Evolutionary conservation across 2,113 vertebrate species (phyloP), one percentile per base, ranked within the genome.

Genomic region (Sterrhoptilus dennistouni): DNA sequence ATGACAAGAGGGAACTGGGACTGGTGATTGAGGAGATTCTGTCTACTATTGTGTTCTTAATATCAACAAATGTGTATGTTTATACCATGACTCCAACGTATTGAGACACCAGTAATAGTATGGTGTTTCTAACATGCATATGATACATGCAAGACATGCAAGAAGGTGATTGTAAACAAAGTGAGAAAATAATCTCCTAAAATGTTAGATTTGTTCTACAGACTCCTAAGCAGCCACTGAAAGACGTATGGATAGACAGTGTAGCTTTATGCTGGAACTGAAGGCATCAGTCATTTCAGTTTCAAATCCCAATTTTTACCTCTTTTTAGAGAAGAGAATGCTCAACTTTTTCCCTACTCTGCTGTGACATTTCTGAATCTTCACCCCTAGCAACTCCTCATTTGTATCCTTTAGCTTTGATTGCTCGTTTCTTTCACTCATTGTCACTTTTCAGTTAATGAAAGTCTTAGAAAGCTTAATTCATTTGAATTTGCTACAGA

Each of bases 401-500:
- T 94, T 93, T 80, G 50, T 87, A 93, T 77, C 71, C 54, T 94
- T 45, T 94, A 59, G 42, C 54, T 74, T 85, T 53, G 0, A 27
- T 93, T 90, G 38, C 71, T 50, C 93, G 91, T 88, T 96, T 96
- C 42, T 91, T 90, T 90, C 83, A 57, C 79, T 95, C 90, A 94
- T 93, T 94, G 83, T 92, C 94, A 90, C 40, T 88, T 94, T 93
- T 92, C 83, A 54, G 63, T 90, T 94, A 96, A 95, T 95, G 92
- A 93, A 94, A 90, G 90, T 93, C 82, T 96, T 93, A 85, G 74
- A 87, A 96, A 97, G 66, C 63, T 93, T 96, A 90, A 96, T 96
- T 93, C 82, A 90, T 87, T 85, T 74, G 70, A 95, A 83, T 94
- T 83, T 90, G 25, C 57, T 76, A 90, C 66, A 88, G 66, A 90